Conservation (phyloP, 2,797 vertebrate species). For the Coregonus ussuriensis region DNA sequence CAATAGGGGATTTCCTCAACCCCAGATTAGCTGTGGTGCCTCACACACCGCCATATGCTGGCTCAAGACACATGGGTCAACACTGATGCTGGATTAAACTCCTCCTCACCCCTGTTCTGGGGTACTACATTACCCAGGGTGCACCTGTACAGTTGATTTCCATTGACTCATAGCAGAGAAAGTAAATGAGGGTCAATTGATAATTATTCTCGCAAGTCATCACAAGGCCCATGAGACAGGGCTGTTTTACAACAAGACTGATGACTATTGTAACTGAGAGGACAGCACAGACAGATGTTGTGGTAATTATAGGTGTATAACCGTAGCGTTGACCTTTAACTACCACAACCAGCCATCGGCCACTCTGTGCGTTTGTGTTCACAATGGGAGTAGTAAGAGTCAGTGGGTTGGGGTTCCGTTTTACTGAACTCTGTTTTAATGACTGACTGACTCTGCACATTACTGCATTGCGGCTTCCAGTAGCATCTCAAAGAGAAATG, state of each 20-base stretch:
- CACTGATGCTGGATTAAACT: background rate
- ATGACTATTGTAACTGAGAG: background rate
- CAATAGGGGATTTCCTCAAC: conserved; percentile 32
- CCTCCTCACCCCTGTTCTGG: background rate
- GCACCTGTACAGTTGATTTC: background rate
- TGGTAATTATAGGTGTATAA: background rate
- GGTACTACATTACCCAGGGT: background rate
- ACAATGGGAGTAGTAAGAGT: conserved; percentile 54
- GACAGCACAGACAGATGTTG: background rate
- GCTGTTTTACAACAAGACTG: background rate
- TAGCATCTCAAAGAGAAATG: conserved; percentile 19
- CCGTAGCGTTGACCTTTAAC: background rate
- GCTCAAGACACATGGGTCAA: conserved; percentile 8
- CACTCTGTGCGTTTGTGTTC: conserved; percentile 32
- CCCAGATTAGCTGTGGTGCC: conserved; percentile 30
- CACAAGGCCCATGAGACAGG: background rate
- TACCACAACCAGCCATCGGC: conserved; percentile 12
- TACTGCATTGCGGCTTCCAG: conserved; percentile 20
- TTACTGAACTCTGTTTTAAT: conserved; percentile 56
- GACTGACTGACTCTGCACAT: conserved; percentile 58
- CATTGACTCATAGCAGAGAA: background rate
- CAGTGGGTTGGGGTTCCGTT: conserved; percentile 64
- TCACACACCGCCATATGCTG: conserved; percentile 20
- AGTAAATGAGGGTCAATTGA: background rate
- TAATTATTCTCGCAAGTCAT: background rate